Percentiles rank a stretch among this genome's conserved stretches.
phyloP scores from a whole-genome alignment of 2,797 vertebrate genomes.

The Fringilla coelebs region DNA sequence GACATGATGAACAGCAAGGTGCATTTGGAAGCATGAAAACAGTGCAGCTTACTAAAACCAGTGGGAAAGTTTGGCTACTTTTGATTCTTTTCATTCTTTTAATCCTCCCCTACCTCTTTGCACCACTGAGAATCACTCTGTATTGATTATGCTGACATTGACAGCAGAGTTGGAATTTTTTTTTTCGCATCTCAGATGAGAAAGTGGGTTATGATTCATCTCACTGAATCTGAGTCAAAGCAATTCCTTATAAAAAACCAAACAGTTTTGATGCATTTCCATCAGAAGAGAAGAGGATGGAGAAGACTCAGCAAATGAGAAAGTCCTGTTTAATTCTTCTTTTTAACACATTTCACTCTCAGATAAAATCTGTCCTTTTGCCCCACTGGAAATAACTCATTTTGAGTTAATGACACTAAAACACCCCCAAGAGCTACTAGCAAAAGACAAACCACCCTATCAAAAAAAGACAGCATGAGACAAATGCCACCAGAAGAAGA shows the following conservation, averaged over 20 bases:
- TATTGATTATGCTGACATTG: constrained; percentile 71
- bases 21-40: not conserved
- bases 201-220: constrained; percentile 79
- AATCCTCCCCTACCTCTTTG: not conserved
- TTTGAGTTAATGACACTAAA: constrained; percentile 51
- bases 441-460: constrained; percentile 19
- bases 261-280: constrained; percentile 60
- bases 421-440: constrained; percentile 43
- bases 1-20: not conserved
- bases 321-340: constrained; percentile 7
- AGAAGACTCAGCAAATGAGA: constrained; percentile 71
- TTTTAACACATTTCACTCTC: constrained; percentile 60
- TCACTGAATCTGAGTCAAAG: constrained; percentile 74
- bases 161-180: constrained; percentile 47
- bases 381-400: constrained; percentile 1
- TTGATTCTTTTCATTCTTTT: constrained; percentile 29
- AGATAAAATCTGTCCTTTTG: constrained; percentile 57
- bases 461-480: constrained; percentile 17
- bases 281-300: constrained; percentile 65
- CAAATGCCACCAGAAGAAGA: constrained; percentile 15
- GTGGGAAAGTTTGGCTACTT: constrained; percentile 18
- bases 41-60: not conserved
- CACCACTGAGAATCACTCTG: not conserved
- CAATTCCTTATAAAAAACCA: constrained; percentile 47
- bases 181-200: constrained; percentile 61